Conservation (phyloP, 2,797 vertebrate species). For the Phoebastria nigripes region DNA sequence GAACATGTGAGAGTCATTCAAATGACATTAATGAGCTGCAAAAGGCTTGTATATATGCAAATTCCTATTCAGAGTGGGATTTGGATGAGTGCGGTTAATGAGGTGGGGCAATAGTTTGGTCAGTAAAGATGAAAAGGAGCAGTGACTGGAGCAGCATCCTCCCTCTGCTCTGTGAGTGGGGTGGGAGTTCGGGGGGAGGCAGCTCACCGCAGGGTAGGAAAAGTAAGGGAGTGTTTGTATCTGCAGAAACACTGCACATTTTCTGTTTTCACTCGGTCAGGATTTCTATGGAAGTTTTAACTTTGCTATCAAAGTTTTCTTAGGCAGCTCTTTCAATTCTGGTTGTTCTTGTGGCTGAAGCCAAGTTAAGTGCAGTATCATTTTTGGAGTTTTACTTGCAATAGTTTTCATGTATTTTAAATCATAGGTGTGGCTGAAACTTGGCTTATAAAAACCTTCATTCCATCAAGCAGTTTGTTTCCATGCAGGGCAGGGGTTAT, state of each 20-base stretch:
- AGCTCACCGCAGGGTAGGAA: neutral
- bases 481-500: neutral
- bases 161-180: rapidly evolving
- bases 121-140: neutral
- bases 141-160: neutral
- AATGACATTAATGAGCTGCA: conserved; percentile 1
- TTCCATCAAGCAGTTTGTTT: neutral
- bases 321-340: neutral
- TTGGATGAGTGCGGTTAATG: neutral
- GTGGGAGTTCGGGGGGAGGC: neutral
- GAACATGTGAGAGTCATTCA: neutral
- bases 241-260: neutral
- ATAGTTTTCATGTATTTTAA: neutral
- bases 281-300: neutral
- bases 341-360: neutral
- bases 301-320: neutral
- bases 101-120: neutral
- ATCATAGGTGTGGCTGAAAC: conserved; percentile 20
- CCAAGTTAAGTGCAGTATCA: neutral
- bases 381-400: neutral
- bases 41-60: neutral
- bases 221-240: neutral
- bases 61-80: neutral
- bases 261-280: neutral
- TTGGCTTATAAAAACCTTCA: neutral